Evolutionary conservation across 64 coral and sea anemone species (phyloP).

Genomic region (Astreopora myriophthalma): DNA sequence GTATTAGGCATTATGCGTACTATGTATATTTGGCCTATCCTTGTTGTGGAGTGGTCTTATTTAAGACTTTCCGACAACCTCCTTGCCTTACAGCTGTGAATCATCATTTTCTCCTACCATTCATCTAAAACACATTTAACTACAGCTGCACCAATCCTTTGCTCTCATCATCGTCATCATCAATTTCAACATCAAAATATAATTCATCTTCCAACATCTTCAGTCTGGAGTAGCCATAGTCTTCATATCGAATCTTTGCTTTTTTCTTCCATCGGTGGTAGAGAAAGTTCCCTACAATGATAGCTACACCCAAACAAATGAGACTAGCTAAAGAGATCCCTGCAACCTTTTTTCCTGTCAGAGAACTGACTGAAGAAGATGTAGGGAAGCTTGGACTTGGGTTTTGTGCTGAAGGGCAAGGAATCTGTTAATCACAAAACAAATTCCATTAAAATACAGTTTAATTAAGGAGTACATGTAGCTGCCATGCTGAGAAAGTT

Average conservation of each 20-base stretch:
- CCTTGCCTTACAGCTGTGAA: neutral
- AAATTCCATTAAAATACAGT: neutral
- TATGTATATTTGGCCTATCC: too few species aligned
- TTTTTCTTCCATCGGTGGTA: conserved; percentile 49
- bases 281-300: conserved; percentile 38
- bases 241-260: conserved; percentile 57
- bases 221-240: conserved; percentile 80
- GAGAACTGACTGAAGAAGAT: neutral
- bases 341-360: conserved; percentile 25
- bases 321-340: conserved; percentile 50
- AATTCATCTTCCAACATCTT: conserved; percentile 71
- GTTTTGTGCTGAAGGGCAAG: neutral
- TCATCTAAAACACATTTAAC: too few species aligned
- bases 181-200: conserved; percentile 56
- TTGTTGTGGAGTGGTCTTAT: too few species aligned
- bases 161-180: conserved; percentile 57
- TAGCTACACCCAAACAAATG: neutral
- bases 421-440: conserved; percentile 1
- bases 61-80: neutral
- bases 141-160: conserved; percentile 10
- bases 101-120: too few species aligned
- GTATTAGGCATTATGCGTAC: too few species aligned
- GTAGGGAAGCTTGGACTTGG: neutral
- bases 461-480: too few species aligned
- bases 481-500: too few species aligned